Evolutionary conservation across 2,113 vertebrate genomes (phyloP), one percentile per base, ranked within the genome.

Genomic region (Hypanus sabinus): DNA sequence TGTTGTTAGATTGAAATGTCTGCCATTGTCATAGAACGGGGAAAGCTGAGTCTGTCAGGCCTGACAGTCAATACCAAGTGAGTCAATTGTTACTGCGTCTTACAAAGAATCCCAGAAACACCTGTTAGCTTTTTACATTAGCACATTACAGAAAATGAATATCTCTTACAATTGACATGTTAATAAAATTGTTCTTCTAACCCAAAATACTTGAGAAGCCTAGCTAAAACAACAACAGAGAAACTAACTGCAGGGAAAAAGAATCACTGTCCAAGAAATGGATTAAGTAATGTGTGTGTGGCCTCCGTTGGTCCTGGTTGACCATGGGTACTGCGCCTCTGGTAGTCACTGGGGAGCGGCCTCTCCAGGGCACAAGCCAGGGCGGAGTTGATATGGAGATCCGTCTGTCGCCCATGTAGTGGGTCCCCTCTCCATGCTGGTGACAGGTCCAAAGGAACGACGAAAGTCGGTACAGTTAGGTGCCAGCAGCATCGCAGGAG

Each of bases 111-210:
- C 27, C 1, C 60, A 57, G 2, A 0, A 60, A 46, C 11, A 16
- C 7, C 55, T 8, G 6, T 24, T 85, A 27, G 27, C 60, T 60
- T 62, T 12, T 62, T 65, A 88, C 57, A n/a, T 60, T 16, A 60
- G 57, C 85, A 33, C 85, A 88, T 88, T 88, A 16, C 85, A 65
- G 62, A 60, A 88, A 83, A 88, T 65, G 85, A 62, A 88, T 65
- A 18, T 33, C 65, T 88, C 55, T n/a, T 87, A 30, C 5, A 87
- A 87, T 87, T 60, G 27, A 62, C 62, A 33, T 33, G 12, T 62
- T 88, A 88, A 62, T 65, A 65, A 18, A 62, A n/a, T 62, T 62
- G 14, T 88, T 88, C 60, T 18, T 33, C n/a, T n/a, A 65, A n/a
- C 30, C 30, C n/a, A 57, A 65, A 65, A 65, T n/a, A 83, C 80